These are phyloP conservation scores for Pheucticus melanocephalus DNA, from an alignment of 2,113 vertebrate species.

Conservation along the genomic window DNA sequence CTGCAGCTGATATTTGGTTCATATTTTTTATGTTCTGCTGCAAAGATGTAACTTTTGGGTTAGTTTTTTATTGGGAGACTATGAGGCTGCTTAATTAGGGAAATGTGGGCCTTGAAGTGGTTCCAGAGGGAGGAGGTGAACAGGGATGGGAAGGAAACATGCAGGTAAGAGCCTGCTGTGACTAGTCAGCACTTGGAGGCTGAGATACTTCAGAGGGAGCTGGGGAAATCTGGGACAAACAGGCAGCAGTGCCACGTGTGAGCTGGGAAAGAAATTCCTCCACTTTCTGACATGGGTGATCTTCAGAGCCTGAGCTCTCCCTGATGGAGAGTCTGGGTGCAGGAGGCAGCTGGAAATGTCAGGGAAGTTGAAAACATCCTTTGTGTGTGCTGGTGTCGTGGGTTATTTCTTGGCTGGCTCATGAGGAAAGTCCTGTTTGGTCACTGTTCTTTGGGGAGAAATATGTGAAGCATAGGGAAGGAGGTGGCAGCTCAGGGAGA, in stretches of 20 bases:
- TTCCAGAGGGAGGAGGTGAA: not conserved
- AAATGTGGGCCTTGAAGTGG: not conserved
- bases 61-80: not conserved
- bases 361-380: not conserved
- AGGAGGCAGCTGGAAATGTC: not conserved
- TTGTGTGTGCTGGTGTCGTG: not conserved
- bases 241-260: not conserved
- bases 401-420: conserved; percentile 21
- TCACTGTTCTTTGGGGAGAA: not conserved
- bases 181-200: not conserved
- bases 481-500: not conserved
- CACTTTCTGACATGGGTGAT: fast-evolving
- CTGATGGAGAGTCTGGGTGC: not conserved
- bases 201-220: not conserved
- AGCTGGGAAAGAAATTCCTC: not conserved
- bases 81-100: not conserved
- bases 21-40: not conserved
- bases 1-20: not conserved
- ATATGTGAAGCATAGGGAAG: not conserved
- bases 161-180: not conserved
- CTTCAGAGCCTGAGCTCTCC: not conserved
- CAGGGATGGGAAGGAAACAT: not conserved
- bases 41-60: not conserved
- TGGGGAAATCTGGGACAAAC: not conserved
- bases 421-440: not conserved